Conservation (phyloP, 2,113 vertebrate species). For the Brachypodius melanocephalos region DNA sequence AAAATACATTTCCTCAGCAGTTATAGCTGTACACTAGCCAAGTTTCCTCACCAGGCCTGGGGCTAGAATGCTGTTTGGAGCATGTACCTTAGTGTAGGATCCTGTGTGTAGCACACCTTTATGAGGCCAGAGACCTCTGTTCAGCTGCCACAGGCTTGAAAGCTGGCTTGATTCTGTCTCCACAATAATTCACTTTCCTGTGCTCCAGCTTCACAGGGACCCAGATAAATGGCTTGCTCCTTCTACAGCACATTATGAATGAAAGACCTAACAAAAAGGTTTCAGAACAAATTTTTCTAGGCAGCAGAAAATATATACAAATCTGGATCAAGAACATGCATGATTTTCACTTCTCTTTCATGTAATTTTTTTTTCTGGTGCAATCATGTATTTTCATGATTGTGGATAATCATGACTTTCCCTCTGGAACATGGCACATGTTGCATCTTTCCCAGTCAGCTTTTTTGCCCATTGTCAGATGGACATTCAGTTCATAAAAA, state of each 20-base stretch:
- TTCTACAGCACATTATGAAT: background rate
- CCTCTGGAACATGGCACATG: background rate
- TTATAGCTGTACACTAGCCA: background rate
- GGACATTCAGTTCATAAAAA: background rate
- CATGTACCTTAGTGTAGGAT: accelerated
- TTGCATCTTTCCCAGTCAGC: background rate
- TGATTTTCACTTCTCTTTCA: background rate
- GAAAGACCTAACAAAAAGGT: background rate
- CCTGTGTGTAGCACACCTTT: background rate
- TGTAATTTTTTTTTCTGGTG: background rate
- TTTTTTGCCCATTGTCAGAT: background rate
- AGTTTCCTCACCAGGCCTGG: background rate
- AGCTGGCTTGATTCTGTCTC: background rate
- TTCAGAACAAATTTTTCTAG: background rate
- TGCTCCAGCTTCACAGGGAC: background rate
- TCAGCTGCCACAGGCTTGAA: background rate
- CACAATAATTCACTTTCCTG: background rate
- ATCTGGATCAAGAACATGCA: background rate
- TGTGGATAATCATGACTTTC: background rate
- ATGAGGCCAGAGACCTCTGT: background rate
- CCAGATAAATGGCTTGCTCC: background rate
- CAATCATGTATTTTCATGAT: background rate
- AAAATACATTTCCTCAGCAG: background rate
- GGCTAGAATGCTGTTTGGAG: background rate
- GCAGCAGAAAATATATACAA: background rate